phyloP scores from a whole-genome alignment of 2,888 invertebrate species.

The Papilio demoleus region DNA sequence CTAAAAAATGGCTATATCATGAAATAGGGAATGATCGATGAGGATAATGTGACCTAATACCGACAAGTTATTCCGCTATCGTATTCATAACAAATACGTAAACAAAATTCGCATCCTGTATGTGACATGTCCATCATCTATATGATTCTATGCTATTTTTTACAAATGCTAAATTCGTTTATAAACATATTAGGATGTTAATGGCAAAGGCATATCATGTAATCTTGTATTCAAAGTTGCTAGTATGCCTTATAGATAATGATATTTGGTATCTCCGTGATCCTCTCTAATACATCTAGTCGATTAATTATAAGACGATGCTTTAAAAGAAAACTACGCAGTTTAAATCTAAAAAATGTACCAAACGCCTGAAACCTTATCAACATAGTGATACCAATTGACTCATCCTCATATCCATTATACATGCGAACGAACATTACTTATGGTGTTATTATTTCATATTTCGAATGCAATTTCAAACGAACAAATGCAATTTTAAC shows the following conservation, averaged over 20 bases:
- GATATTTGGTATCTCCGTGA: no score
- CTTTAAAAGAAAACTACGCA: no score
- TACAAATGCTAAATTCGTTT: not conserved
- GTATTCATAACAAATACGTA: slow-evolving; percentile 28
- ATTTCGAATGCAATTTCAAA: slow-evolving; percentile 15
- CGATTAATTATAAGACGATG: no score
- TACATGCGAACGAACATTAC: no score
- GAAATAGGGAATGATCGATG: slow-evolving; percentile 35
- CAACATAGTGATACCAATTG: no score
- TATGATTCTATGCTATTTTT: not conserved
- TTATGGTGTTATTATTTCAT: no score
- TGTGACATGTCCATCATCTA: not conserved
- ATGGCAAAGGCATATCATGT: not conserved
- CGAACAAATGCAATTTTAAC: slow-evolving; percentile 29
- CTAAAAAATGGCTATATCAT: slow-evolving; percentile 35
- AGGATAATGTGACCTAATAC: slow-evolving; percentile 16
- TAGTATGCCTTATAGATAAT: no score
- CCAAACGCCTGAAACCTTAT: no score
- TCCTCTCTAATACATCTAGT: no score
- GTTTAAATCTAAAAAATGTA: no score
- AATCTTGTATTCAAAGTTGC: not conserved
- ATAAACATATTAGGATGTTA: not conserved
- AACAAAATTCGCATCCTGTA: not conserved
- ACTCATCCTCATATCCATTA: no score
- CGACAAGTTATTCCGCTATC: slow-evolving; percentile 15